Evolutionary conservation across 2,888 invertebrate species (phyloP).

Genomic region (Agrochola lota): DNA sequence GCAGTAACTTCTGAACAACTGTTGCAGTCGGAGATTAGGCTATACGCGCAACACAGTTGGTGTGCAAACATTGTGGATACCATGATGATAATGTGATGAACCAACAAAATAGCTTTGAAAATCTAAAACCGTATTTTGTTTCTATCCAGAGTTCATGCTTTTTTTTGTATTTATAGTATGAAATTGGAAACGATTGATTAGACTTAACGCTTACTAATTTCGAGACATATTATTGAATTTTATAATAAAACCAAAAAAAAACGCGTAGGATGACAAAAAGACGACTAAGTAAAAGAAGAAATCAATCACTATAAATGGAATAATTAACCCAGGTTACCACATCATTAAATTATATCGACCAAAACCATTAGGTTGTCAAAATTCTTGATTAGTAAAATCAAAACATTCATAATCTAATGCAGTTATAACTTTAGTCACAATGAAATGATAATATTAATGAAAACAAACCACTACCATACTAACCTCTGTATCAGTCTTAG

Average conservation of each 20-base stretch:
- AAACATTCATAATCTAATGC: constrained; percentile 71
- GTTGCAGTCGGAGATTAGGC: not conserved
- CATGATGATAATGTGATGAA: constrained; percentile 14
- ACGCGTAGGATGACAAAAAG: not conserved
- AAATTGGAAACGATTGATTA: not conserved
- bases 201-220: not conserved
- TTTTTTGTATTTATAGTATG: not conserved
- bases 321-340: constrained; percentile 48
- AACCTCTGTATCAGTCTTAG: constrained; percentile 89
- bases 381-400: constrained; percentile 69
- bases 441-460: constrained; percentile 54
- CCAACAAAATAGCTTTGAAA: not conserved
- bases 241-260: not conserved
- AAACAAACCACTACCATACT: constrained; percentile 74
- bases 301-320: not conserved
- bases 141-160: not conserved
- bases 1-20: not conserved
- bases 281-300: not conserved
- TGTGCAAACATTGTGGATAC: not conserved
- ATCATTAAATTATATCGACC: constrained; percentile 65
- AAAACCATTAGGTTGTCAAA: constrained; percentile 72
- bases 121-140: not conserved
- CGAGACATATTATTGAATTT: not conserved
- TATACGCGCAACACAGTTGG: not conserved
- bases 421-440: constrained; percentile 84